A percentile compares a stretch with the other conserved stretches of the same genome.
Conservation (phyloP, 2,113 vertebrate species). For the Anhinga anhinga region DNA sequence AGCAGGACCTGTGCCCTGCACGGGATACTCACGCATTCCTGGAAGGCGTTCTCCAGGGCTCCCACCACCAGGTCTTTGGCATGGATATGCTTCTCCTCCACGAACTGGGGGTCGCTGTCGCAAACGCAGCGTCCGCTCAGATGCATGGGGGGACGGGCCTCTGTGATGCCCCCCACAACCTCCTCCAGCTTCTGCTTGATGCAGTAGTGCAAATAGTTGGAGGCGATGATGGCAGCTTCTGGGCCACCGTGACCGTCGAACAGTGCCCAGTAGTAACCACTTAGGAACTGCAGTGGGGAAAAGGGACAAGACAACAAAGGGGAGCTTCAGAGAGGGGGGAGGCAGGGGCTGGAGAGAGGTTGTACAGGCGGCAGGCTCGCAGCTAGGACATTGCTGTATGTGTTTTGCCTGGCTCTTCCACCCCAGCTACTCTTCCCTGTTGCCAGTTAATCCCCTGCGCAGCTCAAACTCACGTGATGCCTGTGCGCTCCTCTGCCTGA, state of each 20-base stretch:
- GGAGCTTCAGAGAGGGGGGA: not conserved
- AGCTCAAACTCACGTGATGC: not conserved
- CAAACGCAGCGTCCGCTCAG: constrained; percentile 66
- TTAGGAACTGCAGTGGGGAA: constrained; percentile 60
- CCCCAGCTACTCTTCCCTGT: not conserved
- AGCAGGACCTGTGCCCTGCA: not conserved
- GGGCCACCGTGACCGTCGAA: constrained; percentile 79
- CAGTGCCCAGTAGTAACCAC: constrained; percentile 76
- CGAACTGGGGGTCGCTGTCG: constrained; percentile 73
- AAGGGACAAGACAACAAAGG: not conserved
- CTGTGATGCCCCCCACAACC: constrained; percentile 61
- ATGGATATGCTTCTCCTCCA: constrained; percentile 74
- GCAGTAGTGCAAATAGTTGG: constrained; percentile 79
- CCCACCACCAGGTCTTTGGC: constrained; percentile 74
- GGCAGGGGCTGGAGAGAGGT: not conserved
- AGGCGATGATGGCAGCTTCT: constrained; percentile 74
- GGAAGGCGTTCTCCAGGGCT: constrained; percentile 77
- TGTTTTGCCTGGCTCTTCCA: not conserved
- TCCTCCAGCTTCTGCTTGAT: constrained; percentile 77
- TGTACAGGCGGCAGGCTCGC: not conserved
- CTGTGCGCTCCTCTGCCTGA: not conserved
- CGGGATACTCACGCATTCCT: constrained; percentile 73
- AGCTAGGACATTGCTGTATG: not conserved
- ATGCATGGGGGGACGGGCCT: constrained; percentile 74
- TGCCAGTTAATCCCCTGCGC: not conserved